Conservation (phyloP, 2,888 invertebrate genomes). For the Melangyna quadrimaculata region DNA sequence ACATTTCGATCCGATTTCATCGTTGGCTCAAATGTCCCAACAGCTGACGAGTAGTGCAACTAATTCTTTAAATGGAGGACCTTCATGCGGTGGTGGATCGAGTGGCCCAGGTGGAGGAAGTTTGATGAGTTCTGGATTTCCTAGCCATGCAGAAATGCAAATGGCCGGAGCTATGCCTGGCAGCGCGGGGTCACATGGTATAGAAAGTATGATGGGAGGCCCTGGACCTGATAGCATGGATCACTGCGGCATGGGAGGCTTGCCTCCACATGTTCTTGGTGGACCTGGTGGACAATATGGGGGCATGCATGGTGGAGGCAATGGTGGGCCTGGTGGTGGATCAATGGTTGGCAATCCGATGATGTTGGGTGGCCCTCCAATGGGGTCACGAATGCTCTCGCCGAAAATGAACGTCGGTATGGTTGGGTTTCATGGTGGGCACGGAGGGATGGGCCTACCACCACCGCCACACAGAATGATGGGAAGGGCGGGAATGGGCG, state of each 20-base stretch:
- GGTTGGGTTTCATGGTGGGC: constrained; percentile 79
- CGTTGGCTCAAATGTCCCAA: constrained; percentile 96
- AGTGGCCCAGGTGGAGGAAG: constrained; percentile 74
- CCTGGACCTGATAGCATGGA: constrained; percentile 76
- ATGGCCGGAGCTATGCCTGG: constrained; percentile 66
- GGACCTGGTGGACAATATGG: constrained; percentile 73
- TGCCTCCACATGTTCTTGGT: constrained; percentile 63
- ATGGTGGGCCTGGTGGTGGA: constrained; percentile 75
- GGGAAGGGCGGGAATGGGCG: constrained; percentile 85
- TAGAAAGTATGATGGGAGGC: constrained; percentile 75
- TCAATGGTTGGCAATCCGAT: constrained; percentile 76
- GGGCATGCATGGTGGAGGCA: constrained; percentile 70
- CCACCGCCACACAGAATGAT: constrained; percentile 83
- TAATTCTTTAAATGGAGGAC: constrained; percentile 81
- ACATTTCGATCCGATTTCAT: constrained; percentile 96
- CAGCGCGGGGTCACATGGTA: constrained; percentile 69
- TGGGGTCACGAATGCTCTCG: constrained; percentile 83
- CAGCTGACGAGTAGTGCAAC: constrained; percentile 90
- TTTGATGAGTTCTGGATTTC: constrained; percentile 67
- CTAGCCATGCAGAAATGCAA: constrained; percentile 74
- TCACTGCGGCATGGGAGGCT: constrained; percentile 75
- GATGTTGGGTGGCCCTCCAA: constrained; percentile 81
- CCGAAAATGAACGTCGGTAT: constrained; percentile 85
- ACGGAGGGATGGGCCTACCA: constrained; percentile 73
- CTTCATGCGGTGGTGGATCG: constrained; percentile 76